phyloP scores from a whole-genome alignment of 2,888 invertebrate genomes.

The Psylliodes chrysocephalus region DNA sequence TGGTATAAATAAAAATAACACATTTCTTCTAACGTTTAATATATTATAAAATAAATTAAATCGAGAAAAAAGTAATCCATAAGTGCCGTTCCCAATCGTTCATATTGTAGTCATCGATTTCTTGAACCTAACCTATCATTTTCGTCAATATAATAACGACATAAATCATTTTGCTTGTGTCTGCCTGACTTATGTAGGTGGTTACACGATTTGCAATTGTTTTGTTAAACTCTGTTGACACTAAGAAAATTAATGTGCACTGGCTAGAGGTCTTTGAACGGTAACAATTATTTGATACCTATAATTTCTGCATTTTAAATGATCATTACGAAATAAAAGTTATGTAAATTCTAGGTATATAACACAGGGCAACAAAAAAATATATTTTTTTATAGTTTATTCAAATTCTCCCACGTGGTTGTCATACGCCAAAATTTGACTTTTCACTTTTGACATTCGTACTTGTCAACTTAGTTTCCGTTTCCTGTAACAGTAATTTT shows the following conservation, averaged over 20 bases:
- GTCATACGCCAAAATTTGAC: no score
- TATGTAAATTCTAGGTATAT: no score
- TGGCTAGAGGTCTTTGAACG: conserved; percentile 6
- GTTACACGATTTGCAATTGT: conserved; percentile 37
- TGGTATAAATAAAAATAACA: no score
- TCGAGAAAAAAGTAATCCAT: neutral
- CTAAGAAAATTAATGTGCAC: conserved; percentile 31
- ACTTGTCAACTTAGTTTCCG: no score
- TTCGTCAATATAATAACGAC: conserved; percentile 15
- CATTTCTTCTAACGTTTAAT: no score
- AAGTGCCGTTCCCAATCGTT: conserved; percentile 4
- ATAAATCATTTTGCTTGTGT: conserved; percentile 16
- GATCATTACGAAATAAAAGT: no score
- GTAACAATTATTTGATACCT: conserved; percentile 16
- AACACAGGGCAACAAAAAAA: no score
- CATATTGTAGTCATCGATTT: conserved; percentile 8
- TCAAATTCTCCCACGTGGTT: no score
- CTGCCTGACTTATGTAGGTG: conserved; percentile 18
- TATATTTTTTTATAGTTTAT: no score
- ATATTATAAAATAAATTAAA: neutral
- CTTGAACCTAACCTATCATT: conserved; percentile 14
- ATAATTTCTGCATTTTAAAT: neutral
- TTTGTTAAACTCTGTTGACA: conserved; percentile 39
- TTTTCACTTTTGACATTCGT: no score
- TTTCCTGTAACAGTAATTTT: no score